Evolutionary conservation across 1,140 invertebrate species (phyloP), one percentile per base, ranked within the genome.

Genomic region (Littorina saxatilis): DNA sequence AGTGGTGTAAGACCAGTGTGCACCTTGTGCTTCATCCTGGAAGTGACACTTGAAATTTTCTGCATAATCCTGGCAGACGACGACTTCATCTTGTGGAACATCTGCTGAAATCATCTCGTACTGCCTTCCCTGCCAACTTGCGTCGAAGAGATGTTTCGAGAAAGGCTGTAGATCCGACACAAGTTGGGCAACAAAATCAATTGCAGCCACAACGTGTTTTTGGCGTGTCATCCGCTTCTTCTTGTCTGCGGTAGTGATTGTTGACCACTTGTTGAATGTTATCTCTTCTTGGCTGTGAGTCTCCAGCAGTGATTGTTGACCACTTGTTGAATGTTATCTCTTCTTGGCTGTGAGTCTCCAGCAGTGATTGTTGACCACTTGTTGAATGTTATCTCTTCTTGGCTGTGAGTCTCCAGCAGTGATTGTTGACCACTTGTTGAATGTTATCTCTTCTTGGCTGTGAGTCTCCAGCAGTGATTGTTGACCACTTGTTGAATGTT

Each of bases 11-110:
- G 7, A n/a, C 55, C 55, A 61, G 2, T 61, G 55, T 61, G 55
- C 55, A 17, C 55, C 55, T n/a, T 61, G 55, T 13, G 55, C 55
- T n/a, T 61, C 55, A 61, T 61, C 55, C 23, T 61, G 55, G n/a
- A 20, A 61, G n/a, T 61, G 55, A 27, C 55, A 4, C 27, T 61
- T 61, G 55, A 61, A 61, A n/a, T 61, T 61, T 61, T 50, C 47
- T 61, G 55, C 55, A 61, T 61, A 61, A n/a, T 61, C 55, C 55
- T 61, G 55, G 55, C 55, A 61, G 55, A 61, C n/a, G 23, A 61
- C 23, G 23, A 23, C 13, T 23, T 20, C 20, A 23, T 9, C 47
- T 20, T 50, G 9, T 50, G 47, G 47, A 20, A 50, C 20, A 20
- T 9, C 9, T 61, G 20, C 27, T 61, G 55, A 0, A 61, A 61